phyloP scores from a whole-genome alignment of 2,888 invertebrate genomes.

The Macrophya annulata region DNA sequence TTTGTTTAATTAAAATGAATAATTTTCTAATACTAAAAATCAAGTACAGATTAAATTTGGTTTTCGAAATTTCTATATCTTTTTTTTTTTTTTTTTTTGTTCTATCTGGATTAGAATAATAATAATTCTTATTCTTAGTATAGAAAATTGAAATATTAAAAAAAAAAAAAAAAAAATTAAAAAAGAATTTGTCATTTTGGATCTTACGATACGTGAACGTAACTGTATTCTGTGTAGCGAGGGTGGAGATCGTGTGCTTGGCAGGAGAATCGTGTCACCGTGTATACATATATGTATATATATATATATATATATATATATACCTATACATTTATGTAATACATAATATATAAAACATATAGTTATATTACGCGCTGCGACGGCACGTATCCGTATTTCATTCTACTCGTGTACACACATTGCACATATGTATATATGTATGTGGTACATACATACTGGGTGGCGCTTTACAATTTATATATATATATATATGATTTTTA shows the following conservation, averaged over 20 bases:
- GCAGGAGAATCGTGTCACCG: not conserved
- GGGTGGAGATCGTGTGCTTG: constrained; percentile 1
- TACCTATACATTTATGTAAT: not conserved
- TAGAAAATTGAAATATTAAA: too few relatives aligned
- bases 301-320: not conserved
- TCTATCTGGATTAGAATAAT: too few relatives aligned
- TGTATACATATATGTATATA: not conserved
- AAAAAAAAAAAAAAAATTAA: too few relatives aligned
- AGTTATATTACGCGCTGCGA: constrained; percentile 15
- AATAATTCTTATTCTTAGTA: too few relatives aligned
- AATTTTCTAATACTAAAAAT: too few relatives aligned
- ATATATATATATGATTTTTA: not conserved
- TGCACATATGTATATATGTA: not conserved
- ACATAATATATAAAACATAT: not conserved
- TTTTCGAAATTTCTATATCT: too few relatives aligned
- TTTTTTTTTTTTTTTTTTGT: too few relatives aligned
- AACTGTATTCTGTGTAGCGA: constrained; percentile 2
- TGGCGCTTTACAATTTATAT: not conserved
- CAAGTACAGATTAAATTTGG: too few relatives aligned
- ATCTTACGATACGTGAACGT: not conserved
- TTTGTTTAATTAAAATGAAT: too few relatives aligned
- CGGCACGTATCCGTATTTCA: constrained; percentile 9
- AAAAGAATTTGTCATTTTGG: not conserved
- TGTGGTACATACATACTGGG: not conserved
- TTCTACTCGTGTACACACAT: constrained; percentile 13